Percentiles rank a stretch among this genome's conserved stretches.
phyloP scores from a whole-genome alignment of 1,140 invertebrate genomes.

The Ladona fulva region DNA sequence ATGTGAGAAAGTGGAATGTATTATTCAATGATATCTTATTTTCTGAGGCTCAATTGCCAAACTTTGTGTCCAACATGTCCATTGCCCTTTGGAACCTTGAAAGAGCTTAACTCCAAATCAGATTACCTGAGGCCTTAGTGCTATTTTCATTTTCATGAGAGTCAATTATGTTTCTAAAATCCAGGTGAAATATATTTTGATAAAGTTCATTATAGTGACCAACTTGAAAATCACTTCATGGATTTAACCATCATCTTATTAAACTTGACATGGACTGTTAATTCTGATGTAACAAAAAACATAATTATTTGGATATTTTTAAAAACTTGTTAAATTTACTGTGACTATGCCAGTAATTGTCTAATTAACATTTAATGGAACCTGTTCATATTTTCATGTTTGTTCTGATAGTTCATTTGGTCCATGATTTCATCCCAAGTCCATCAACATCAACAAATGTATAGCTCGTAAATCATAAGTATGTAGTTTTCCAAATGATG shows the following conservation, averaged over 20 bases:
- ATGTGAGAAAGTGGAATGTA: neutral
- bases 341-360: no score
- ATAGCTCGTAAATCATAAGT: no score
- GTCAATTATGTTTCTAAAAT: neutral
- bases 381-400: neutral
- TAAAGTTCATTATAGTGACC: neutral
- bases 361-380: no score
- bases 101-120: neutral
- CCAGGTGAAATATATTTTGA: neutral
- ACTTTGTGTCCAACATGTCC: neutral
- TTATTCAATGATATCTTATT: neutral
- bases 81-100: neutral
- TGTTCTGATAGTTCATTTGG: neutral
- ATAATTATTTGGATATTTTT: no score
- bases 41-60: neutral
- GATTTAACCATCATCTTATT: no score
- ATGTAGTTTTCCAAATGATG: neutral
- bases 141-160: neutral
- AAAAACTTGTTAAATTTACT: no score
- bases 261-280: no score
- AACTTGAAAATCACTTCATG: neutral
- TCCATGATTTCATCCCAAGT: neutral
- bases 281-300: no score
- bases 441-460: no score
- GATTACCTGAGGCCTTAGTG: neutral